Evolutionary conservation across 2,113 vertebrate genomes (phyloP), one percentile per base, ranked within the genome.

Genomic region (Plotosus lineatus): DNA sequence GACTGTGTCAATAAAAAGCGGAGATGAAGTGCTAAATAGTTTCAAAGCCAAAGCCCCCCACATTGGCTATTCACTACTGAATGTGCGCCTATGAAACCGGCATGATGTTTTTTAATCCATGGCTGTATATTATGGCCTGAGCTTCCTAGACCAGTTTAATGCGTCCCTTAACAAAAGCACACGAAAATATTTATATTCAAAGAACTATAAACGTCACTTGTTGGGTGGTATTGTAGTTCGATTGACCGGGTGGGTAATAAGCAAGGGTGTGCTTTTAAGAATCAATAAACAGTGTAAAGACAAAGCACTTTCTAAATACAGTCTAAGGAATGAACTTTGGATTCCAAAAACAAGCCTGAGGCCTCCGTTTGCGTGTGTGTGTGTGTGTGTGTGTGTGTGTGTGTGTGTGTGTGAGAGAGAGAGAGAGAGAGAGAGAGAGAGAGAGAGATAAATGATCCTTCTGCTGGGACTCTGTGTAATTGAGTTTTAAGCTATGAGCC

Each of bases 401-500:
- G 72, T 53, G 19, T 38, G 72, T 72, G 42, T 8, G 10, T 21
- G 68, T 44, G 11, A n/a, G 21, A 23, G 12, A 40, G 23, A 38
- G 15, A 15, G 21, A 26, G 23, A 51, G 17, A 23, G 86, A 77
- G 82, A 86, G 86, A 87, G 61, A 85, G 78, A 8, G 61, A 77
- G 76, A 0, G 65, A 75, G 87, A 90, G 88, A 92, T 85, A 81
- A 83, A 92, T 91, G 86, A 56, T 80, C 79, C 85, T 86, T 77
- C 84, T 38, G 1, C 17, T 51, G 79, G 75, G 77, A 77, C 61
- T 66, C 71, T 75, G 73, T 48, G 73, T 90, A 90, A 91, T 88
- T 88, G 83, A 86, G 84, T 90, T 86, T 78, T 79, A 84, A 60
- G 9, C 38, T 42, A 26, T 26, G 23, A 26, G 38, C 21, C 2